A percentile compares a stretch with the other conserved stretches of the same genome.
These are phyloP conservation scores for Sesamia inferens DNA, from an alignment of 2,888 invertebrate species.

Conservation along the genomic window DNA sequence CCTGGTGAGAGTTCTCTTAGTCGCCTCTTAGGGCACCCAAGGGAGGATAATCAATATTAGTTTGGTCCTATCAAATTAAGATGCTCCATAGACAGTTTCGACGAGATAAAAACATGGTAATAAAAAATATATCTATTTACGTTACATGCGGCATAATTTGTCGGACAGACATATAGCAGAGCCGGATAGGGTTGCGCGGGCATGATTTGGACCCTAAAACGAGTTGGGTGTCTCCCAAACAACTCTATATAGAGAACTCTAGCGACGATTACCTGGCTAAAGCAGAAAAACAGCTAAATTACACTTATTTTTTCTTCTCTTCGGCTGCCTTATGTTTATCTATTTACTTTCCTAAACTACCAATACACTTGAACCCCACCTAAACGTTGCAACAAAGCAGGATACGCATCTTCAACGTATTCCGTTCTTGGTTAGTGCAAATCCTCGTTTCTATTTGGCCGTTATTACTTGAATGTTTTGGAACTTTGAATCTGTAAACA, in stretches of 20 bases:
- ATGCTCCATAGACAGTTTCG: too few species aligned
- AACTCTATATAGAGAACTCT: neutral
- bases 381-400: conserved; percentile 52
- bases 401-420: conserved; percentile 35
- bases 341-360: conserved; percentile 27
- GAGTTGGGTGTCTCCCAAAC: neutral
- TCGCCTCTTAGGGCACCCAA: too few species aligned
- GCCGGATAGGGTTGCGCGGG: neutral
- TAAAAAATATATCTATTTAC: too few species aligned
- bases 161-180: neutral
- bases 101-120: too few species aligned
- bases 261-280: neutral
- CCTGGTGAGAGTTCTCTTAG: too few species aligned
- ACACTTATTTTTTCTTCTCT: neutral
- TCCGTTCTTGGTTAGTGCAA: conserved; percentile 13
- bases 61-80: too few species aligned
- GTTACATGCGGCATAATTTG: too few species aligned
- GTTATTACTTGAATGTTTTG: conserved; percentile 26
- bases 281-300: neutral
- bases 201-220: neutral
- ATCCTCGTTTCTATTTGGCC: conserved; percentile 6
- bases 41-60: too few species aligned
- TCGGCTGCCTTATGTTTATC: neutral
- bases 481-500: conserved; percentile 51
- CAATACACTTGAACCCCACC: conserved; percentile 36